A percentile compares a stretch with the other conserved stretches of the same genome.
Evolutionary conservation across 1,140 invertebrate species (phyloP).

Genomic region (Philotrypesis tridentata): DNA sequence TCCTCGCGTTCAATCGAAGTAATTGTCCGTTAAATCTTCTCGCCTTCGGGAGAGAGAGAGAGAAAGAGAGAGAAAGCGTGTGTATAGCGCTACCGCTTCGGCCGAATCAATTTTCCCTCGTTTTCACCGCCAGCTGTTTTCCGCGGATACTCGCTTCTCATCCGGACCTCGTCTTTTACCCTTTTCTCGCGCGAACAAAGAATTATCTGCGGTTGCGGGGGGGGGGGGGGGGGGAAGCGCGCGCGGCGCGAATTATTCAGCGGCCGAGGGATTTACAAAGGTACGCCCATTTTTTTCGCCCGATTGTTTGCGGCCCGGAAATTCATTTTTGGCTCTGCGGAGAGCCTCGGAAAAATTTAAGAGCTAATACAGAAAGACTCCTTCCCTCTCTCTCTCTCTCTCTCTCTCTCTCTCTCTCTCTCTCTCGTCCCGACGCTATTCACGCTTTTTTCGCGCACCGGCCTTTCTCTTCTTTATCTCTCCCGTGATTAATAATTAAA

Average conservation of each 20-base stretch:
- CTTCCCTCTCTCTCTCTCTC: no score
- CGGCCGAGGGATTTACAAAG: not conserved
- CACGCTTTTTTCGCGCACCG: not conserved
- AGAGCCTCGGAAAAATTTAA: not conserved
- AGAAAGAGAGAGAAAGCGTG: no score
- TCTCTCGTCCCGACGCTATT: not conserved
- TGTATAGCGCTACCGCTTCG: no score
- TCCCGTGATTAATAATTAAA: not conserved
- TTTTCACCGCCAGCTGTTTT: slow-evolving; percentile 21
- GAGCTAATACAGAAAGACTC: not conserved
- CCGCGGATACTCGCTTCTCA: not conserved
- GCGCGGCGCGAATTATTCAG: slow-evolving; percentile 6
- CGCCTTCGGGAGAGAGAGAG: slow-evolving; percentile 30
- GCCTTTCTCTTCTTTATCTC: not conserved
- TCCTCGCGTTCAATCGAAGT: slow-evolving; percentile 60
- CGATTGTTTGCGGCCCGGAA: not conserved
- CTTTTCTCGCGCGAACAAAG: slow-evolving; percentile 1
- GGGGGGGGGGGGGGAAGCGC: no score
- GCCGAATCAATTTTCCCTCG: slow-evolving; percentile 60
- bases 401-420: no score
- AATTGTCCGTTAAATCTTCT: slow-evolving; percentile 66
- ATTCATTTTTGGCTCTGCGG: not conserved
- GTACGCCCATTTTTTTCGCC: not conserved
- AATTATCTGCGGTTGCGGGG: slow-evolving; percentile 1
- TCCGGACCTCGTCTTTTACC: not conserved